Evolutionary conservation across 2,888 invertebrate species (phyloP).

Genomic region (Nemotelus pantherinus): DNA sequence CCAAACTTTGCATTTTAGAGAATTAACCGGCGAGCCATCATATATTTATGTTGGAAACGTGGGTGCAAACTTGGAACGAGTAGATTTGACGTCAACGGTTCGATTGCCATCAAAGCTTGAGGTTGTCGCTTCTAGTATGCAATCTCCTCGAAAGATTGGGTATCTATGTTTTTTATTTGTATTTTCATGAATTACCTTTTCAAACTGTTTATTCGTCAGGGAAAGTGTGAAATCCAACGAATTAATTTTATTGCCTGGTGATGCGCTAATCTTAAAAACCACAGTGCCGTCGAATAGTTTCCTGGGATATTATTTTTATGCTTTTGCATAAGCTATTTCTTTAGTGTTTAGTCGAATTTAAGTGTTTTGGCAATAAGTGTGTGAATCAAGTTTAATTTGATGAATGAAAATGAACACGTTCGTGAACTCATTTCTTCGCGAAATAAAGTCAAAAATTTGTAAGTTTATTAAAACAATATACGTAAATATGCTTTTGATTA

Average conservation of each 20-base stretch:
- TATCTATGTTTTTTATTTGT: not conserved
- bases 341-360: too few species aligned
- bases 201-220: constrained; percentile 49
- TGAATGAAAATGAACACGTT: too few species aligned
- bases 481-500: too few species aligned
- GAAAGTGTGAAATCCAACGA: constrained; percentile 53
- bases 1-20: not conserved
- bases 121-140: constrained; percentile 13
- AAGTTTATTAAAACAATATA: too few species aligned
- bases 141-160: constrained; percentile 26
- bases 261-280: constrained; percentile 58
- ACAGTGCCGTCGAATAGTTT: not conserved
- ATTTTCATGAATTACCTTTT: too few species aligned
- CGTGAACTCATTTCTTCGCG: too few species aligned
- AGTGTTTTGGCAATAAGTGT: too few species aligned
- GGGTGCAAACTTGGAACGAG: constrained; percentile 13
- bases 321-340: not conserved
- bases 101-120: not conserved
- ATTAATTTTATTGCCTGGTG: constrained; percentile 58
- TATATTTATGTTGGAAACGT: constrained; percentile 18
- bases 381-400: too few species aligned
- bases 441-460: too few species aligned
- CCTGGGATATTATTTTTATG: constrained; percentile 27
- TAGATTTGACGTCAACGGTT: not conserved
- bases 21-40: constrained; percentile 3